Evolutionary conservation across 2,888 invertebrate genomes (phyloP), one percentile per base, ranked within the genome.

Genomic region (Sepiola atlantica): DNA sequence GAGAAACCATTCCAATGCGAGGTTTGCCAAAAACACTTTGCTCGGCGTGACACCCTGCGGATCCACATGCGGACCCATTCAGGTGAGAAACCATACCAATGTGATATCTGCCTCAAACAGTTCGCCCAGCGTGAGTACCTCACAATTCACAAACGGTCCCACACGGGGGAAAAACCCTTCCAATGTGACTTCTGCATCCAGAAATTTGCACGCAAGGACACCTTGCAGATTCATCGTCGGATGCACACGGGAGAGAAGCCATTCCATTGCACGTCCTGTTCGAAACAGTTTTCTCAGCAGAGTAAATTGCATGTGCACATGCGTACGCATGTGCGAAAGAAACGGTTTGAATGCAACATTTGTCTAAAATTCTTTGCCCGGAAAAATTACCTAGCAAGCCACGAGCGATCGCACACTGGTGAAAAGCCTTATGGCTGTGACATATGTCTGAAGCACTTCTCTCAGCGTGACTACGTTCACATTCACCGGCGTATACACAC

Each of bases 111-210:
- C 55, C 54, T 92, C 0, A 92, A 92, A 14, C 92, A 92, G 2
- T 92, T 92, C 20, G 92, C 92, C 54, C 92, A 92, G 20, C 45
- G 55, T 16, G 92, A 92, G 32, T 92, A 92, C 45, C n/a, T 92
- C 4, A n/a, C 55, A 0, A 55, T 92, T n/a, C 92, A 92, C 92
- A 92, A 92, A 32, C 45, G 92, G 12, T 92, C 92, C 0, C 92
- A 92, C 45, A 92, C 92, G 2, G 92, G 92, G 1, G 92, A 92
- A 20, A 92, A 92, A 92, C 92, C 92, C 18, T 92, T 92, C 54
- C 92, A 92, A 6, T 92, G 92, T n/a, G 92, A 92, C 28, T 92
- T 92, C 18, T 92, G 92, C 55, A 92, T 92, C 55, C 92, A 92
- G 92, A 92, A 92, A 55, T 92, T 92, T n/a, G 92, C 92, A 1